Evolutionary conservation across 2,797 vertebrate species (phyloP), one percentile per base, ranked within the genome.

Genomic region (Malacoctenus gilli): DNA sequence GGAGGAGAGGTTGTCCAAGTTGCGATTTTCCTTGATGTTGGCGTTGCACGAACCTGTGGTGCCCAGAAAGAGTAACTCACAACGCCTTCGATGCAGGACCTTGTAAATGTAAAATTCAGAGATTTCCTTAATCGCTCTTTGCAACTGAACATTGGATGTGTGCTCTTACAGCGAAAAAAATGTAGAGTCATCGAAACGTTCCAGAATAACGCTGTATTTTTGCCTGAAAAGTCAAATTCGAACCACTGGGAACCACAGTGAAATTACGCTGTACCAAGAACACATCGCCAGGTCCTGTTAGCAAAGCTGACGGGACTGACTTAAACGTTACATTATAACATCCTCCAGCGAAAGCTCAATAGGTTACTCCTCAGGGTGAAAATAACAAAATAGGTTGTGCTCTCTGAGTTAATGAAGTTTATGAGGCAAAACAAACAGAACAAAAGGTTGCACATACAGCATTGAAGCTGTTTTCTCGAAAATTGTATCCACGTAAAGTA

Each of bases 41-140:
- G 95, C 92, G 93, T 95, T 96, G 96, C 95, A 94, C 40, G 94
- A 95, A 98, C 96, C 97, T 99, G 96, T 65, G 94, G 92, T 98
- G 96, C 96, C 97, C 97, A 98, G 95, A 99, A 97, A 98, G 96
- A 99, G 97, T 96, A 98, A 97, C 97, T 99, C 96, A 98, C 96
- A 98, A 95, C 92, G 96, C 95, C 97, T 98, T 98, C 94, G 95
- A 93, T 96, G 96, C 94, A 97, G 97, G 96, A 98, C 90, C 97
- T 98, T 99, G 97, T 98, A 99, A 99, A 99, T 98, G 95, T 89
- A 99, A 98, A 99, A 98, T 98, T 98, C 96, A 98, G 94, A 95
- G 94, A 95, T 97, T n/a, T 96, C 96, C 95, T 96, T 96, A 92
- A 95, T 94, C 92, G 92, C 89, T 92, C 95, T 97, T 96, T 98